Conservation (phyloP, 2,797 vertebrate genomes). For the Mastacembelus armatus region DNA sequence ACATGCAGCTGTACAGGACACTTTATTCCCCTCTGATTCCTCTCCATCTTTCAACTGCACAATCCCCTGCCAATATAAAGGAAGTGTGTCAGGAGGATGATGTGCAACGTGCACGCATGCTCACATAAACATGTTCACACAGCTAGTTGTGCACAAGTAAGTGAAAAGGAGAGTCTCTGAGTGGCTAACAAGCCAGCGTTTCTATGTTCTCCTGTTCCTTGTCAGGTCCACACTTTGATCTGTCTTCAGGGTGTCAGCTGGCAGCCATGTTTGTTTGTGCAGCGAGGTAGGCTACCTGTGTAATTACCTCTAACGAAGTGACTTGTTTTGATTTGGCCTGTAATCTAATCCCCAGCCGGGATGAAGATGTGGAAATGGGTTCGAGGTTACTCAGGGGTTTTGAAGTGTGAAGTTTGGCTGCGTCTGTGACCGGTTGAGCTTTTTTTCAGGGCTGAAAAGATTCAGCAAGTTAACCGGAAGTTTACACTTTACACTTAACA, state of each 20-base stretch:
- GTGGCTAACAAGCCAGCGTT: constrained; percentile 42
- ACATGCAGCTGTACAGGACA: constrained; percentile 65
- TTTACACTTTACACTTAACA: constrained; percentile 35
- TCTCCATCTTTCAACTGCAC: constrained; percentile 54
- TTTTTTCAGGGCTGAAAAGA: constrained; percentile 24
- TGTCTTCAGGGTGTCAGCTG: constrained; percentile 79
- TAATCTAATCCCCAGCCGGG: constrained; percentile 75
- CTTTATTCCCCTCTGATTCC: constrained; percentile 39
- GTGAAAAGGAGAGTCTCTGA: constrained; percentile 20
- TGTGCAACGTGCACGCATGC: neutral
- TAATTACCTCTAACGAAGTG: constrained; percentile 85
- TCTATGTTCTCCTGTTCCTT: constrained; percentile 54
- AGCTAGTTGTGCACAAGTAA: neutral
- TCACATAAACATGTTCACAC: constrained; percentile 5
- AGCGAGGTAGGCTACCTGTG: constrained; percentile 80
- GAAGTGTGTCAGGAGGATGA: constrained; percentile 2
- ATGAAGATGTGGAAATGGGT: constrained; percentile 67
- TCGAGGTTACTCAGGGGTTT: constrained; percentile 52
- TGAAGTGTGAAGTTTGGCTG: constrained; percentile 43
- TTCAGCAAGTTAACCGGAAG: constrained; percentile 26
- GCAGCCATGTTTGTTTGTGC: constrained; percentile 83
- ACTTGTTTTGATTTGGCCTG: constrained; percentile 84
- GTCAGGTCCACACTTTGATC: constrained; percentile 77
- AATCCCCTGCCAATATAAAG: constrained; percentile 15
- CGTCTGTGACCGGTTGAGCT: constrained; percentile 28